Evolutionary conservation across 2,888 invertebrate species (phyloP).

Genomic region (Brenthis hecate): DNA sequence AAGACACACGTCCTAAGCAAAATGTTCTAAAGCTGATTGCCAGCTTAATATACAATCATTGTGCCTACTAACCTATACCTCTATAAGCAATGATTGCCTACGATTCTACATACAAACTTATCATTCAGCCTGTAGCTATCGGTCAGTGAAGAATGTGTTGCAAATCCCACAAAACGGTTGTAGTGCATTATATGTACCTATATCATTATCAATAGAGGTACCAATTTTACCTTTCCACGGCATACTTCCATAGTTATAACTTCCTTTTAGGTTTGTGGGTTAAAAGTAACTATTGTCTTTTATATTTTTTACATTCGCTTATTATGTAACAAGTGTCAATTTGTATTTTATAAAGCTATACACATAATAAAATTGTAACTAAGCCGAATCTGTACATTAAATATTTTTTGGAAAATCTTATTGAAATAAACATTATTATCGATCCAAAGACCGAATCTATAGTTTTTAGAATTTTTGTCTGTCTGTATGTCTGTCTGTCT

Average conservation of each 20-base stretch:
- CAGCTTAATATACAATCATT: constrained; percentile 38
- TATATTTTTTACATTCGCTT: constrained; percentile 14
- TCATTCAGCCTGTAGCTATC: constrained; percentile 43
- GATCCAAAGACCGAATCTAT: no score
- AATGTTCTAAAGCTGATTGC: constrained; percentile 23
- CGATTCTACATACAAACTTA: constrained; percentile 40
- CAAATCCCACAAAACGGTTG: constrained; percentile 37
- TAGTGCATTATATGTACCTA: constrained; percentile 33
- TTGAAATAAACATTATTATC: no score
- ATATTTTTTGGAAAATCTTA: no score
- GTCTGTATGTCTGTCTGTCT: no score
- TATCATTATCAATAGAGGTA: constrained; percentile 34
- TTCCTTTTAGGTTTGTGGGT: constrained; percentile 39
- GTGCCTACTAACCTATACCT: constrained; percentile 24
- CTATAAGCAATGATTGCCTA: constrained; percentile 33
- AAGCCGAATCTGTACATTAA: no score
- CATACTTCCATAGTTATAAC: constrained; percentile 37
- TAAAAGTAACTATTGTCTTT: constrained; percentile 24
- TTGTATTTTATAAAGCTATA: not conserved
- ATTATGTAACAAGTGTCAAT: constrained; percentile 17
- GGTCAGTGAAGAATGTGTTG: constrained; percentile 43
- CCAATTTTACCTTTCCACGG: constrained; percentile 39
- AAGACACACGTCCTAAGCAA: constrained; percentile 18
- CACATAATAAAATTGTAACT: no score
- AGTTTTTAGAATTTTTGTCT: no score